Evolutionary conservation across 1,140 invertebrate species (phyloP).

Genomic region (Nylanderia fulva): DNA sequence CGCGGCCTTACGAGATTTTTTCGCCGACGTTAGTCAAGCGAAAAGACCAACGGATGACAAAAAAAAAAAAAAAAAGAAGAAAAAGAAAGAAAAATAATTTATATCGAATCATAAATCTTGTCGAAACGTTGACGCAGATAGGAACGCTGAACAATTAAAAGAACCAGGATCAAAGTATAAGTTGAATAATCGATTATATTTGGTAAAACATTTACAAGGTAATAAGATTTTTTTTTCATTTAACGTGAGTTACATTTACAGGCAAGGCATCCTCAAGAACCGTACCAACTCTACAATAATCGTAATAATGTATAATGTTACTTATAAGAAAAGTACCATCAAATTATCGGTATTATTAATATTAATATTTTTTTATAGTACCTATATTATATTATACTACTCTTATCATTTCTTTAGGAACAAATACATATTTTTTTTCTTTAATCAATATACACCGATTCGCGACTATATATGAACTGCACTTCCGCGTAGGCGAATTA

Average conservation of each 20-base stretch:
- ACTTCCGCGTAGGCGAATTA: slow-evolving; percentile 66
- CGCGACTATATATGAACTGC: slow-evolving; percentile 82
- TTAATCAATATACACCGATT: slow-evolving; percentile 84
- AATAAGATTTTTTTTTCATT: slow-evolving; percentile 84
- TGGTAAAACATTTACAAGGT: slow-evolving; percentile 86
- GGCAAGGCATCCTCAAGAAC: slow-evolving; percentile 85
- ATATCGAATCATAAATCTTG: slow-evolving; percentile 8
- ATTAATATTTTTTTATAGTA: slow-evolving; percentile 78
- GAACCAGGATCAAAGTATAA: slow-evolving; percentile 64
- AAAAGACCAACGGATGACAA: not conserved
- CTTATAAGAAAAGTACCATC: slow-evolving; percentile 85
- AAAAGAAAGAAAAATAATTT: not conserved
- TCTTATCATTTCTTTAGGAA: slow-evolving; percentile 81
- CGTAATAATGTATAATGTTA: slow-evolving; percentile 82
- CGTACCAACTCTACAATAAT: slow-evolving; percentile 85
- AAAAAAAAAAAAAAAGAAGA: not conserved
- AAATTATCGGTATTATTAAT: slow-evolving; percentile 84
- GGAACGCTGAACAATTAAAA: slow-evolving; percentile 14
- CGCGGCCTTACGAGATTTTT: slow-evolving; percentile 25
- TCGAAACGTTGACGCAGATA: not conserved
- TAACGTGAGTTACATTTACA: slow-evolving; percentile 85
- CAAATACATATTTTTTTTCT: slow-evolving; percentile 80
- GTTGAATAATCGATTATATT: slow-evolving; percentile 86
- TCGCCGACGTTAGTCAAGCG: slow-evolving; percentile 44
- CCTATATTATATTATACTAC: slow-evolving; percentile 76